Percentiles rank a stretch among this genome's conserved stretches.
Conservation (phyloP, 2,797 vertebrate species). For the Phoxinus dragarum region DNA sequence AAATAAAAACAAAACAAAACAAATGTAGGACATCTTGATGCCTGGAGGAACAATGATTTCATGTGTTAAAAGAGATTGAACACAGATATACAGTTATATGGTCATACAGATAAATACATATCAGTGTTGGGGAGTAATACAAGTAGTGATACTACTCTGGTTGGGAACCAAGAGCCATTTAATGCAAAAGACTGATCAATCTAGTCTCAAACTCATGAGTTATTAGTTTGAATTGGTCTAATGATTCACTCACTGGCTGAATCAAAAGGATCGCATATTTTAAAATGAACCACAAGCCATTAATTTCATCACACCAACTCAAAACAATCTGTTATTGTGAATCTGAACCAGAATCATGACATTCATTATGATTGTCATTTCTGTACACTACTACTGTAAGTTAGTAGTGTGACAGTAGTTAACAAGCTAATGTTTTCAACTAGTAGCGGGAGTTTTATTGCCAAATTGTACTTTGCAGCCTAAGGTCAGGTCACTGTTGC, state of each 20-base stretch:
- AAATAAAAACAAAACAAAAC: constrained; percentile 4
- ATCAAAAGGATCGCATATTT: neutral
- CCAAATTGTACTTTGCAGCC: neutral
- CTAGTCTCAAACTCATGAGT: neutral
- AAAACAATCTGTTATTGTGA: neutral
- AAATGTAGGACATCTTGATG: constrained; percentile 15
- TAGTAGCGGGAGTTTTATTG: neutral
- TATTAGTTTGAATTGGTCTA: neutral
- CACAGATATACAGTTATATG: constrained; percentile 36
- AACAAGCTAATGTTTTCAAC: neutral
- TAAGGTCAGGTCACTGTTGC: neutral
- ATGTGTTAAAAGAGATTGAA: constrained; percentile 26
- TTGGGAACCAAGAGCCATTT: too few relatives aligned
- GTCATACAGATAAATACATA: constrained; percentile 23
- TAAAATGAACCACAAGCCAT: neutral
- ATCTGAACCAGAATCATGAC: neutral
- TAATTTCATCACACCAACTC: neutral
- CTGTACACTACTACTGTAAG: too few relatives aligned
- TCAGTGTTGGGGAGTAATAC: constrained; percentile 18
- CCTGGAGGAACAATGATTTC: constrained; percentile 29
- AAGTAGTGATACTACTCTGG: too few relatives aligned
- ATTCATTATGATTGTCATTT: neutral
- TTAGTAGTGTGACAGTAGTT: neutral
- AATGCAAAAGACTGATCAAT: neutral
- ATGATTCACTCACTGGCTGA: neutral